Base-by-base conservation (phyloP, 2,888 invertebrate species). In the Cheilosia grossa region DNA sequence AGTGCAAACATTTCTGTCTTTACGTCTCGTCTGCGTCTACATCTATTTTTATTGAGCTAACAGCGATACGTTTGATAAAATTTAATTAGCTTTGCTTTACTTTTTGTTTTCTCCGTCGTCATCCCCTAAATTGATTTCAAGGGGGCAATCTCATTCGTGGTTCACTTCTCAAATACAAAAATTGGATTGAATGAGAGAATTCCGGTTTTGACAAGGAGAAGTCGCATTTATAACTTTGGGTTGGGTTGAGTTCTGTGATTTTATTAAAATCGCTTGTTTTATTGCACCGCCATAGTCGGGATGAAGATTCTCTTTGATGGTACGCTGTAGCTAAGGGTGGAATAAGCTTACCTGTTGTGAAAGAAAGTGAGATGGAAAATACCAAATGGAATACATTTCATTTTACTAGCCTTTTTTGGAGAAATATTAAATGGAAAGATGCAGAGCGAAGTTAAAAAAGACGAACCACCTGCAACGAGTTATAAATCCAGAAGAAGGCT, bases 41-140 rank as follows among this genome's bases (percentile, higher is more conserved):
- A 63, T 64, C 53, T 42, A 64, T 70, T 81, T 69, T 75, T 75
- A 58, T 74, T 33, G 2, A 40, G 81, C 58, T 6, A 5, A 9
- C 13, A 33, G 33, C 33, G 67, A 49, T 56, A 63, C 44, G 37
- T 73, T 73, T 63, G 54, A 53, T 69, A 9, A 69, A 64, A 74
- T 56, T 37, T 47, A 15, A 30, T 42, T 61, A 44, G 33, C 13
- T 54, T 19, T 21, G 59, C 30, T 33, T 33, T 58, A 33, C n/a
- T 47, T 17, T 17, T 54, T 24, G 13, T 47, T 47, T 17, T 27
- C n/a, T 17, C 13, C 17, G 19, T 19, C 5, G 9, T 5, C 56
- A 58, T 40, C 40, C 51, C 51, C 27, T 51, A 30, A 72, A 27
- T 49, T 30, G 15, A 15, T n/a, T 24, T 24, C n/a, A 13, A 51